Percentiles rank a stretch among this genome's conserved stretches.
Evolutionary conservation across 2,888 invertebrate species (phyloP).

Genomic region (Eupithecia centaureata): DNA sequence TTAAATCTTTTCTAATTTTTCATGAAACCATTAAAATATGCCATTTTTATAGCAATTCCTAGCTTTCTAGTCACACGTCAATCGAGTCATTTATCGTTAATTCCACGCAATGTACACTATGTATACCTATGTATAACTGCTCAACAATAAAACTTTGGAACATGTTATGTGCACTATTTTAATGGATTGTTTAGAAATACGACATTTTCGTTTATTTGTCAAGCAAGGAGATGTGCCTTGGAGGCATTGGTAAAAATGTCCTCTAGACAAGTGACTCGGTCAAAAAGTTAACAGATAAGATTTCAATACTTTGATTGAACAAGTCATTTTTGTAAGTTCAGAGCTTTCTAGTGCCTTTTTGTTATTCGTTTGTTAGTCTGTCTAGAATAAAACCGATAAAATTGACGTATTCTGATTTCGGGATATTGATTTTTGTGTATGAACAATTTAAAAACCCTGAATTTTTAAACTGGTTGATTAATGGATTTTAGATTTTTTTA

Average conservation of each 20-base stretch:
- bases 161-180: neutral
- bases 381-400: neutral
- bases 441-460: neutral
- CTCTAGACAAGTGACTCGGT: neutral
- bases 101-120: neutral
- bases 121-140: neutral
- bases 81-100: constrained; percentile 40
- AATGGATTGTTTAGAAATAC: too few relatives aligned
- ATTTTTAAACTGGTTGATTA: neutral
- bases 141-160: neutral
- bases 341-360: constrained; percentile 46
- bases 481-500: neutral
- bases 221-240: neutral
- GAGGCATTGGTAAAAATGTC: neutral
- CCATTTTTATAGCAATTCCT: constrained; percentile 43
- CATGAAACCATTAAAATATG: neutral
- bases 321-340: constrained; percentile 17
- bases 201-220: neutral
- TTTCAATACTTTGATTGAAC: neutral
- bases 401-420: neutral
- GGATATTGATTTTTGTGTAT: neutral
- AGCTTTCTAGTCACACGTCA: constrained; percentile 65
- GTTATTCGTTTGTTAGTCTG: constrained; percentile 16
- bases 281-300: neutral
- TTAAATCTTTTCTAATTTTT: neutral